A percentile compares a stretch with the other conserved stretches of the same genome.
Evolutionary conservation across 2,113 vertebrate genomes (phyloP).

Genomic region (Nibea coibor): DNA sequence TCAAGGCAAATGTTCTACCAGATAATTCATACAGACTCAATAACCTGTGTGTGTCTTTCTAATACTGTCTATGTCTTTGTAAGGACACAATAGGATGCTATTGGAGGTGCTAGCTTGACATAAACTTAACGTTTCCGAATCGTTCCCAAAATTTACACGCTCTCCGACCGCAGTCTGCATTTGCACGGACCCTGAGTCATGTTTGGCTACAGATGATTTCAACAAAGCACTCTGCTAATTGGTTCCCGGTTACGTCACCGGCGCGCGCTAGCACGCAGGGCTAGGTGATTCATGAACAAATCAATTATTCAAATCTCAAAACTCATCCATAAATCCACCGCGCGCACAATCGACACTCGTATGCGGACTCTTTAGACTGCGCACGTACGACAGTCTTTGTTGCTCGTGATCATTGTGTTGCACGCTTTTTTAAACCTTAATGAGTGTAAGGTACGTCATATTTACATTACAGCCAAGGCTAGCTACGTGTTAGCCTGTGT

Average conservation of each 20-base stretch:
- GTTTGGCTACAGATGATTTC: slow-evolving; percentile 23
- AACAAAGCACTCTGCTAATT: slow-evolving; percentile 46
- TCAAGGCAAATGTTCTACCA: neutral
- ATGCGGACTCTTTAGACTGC: neutral
- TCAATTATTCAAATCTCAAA: slow-evolving; percentile 36
- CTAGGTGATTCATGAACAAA: slow-evolving; percentile 34
- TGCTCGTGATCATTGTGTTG: neutral
- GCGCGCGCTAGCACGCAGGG: neutral
- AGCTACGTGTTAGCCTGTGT: neutral
- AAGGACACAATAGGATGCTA: neutral
- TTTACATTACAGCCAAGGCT: neutral
- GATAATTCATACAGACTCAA: slow-evolving; percentile 10
- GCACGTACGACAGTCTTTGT: neutral
- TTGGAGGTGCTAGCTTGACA: neutral
- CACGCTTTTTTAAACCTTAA: neutral
- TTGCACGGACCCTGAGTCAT: neutral
- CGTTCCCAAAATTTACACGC: neutral
- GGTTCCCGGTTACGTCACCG: slow-evolving; percentile 41
- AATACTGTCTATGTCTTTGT: neutral
- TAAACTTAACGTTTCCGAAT: neutral
- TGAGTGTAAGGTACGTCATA: neutral
- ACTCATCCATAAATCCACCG: slow-evolving; percentile 29
- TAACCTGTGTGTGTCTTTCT: slow-evolving; percentile 2
- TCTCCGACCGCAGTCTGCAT: neutral
- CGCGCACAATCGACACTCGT: slow-evolving; percentile 26